phyloP scores from a whole-genome alignment of 2,113 vertebrate species.

The pig (Sus scrofa) region DNA sequence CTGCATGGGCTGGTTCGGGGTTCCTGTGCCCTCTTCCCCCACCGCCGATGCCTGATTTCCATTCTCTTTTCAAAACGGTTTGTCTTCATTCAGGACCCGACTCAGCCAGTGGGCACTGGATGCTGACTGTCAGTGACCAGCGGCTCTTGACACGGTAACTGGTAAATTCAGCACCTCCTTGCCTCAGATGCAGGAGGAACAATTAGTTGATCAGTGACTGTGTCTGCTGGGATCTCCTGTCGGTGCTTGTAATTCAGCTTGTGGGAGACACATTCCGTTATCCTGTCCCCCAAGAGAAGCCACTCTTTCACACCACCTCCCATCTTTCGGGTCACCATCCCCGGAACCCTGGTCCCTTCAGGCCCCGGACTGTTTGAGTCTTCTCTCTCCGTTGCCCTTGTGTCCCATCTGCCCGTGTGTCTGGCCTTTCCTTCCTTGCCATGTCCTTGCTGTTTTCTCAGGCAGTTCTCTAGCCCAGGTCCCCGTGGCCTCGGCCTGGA shows the following conservation, averaged over 20 bases:
- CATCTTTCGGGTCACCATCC: fast-evolving
- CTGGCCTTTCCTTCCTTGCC: not conserved
- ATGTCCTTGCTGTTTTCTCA: not conserved
- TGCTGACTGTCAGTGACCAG: not conserved
- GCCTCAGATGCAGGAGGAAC: not conserved
- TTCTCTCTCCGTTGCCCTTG: not conserved
- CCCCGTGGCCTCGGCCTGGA: not conserved
- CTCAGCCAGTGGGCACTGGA: not conserved
- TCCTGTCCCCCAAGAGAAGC: not conserved
- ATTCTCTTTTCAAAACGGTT: slow-evolving; percentile 15
- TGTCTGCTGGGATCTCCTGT: not conserved
- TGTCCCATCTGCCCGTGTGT: not conserved
- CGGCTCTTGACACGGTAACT: not conserved
- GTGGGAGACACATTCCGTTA: not conserved
- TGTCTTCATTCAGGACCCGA: not conserved
- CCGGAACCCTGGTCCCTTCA: not conserved
- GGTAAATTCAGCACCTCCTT: not conserved
- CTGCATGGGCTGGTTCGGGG: not conserved
- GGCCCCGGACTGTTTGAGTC: no score
- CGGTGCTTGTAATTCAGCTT: not conserved
- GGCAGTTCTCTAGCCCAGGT: not conserved
- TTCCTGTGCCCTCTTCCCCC: not conserved
- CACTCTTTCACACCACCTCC: not conserved
- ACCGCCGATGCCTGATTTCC: not conserved
- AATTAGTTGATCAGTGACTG: not conserved